phyloP scores from a whole-genome alignment of 2,797 vertebrate species.

The Tenualosa ilisha region DNA sequence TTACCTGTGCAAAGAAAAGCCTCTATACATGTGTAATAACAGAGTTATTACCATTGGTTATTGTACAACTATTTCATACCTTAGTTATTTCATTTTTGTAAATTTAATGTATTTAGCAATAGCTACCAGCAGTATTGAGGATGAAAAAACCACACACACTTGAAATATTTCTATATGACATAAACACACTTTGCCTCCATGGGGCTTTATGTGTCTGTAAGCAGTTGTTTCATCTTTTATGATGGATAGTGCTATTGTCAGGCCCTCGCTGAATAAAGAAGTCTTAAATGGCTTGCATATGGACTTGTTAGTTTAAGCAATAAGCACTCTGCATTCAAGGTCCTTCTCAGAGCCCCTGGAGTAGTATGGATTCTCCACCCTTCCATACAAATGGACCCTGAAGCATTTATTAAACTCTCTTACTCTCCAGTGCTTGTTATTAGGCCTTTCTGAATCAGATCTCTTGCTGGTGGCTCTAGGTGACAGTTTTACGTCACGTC shows the following conservation, averaged over 20 bases:
- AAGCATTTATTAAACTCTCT: conserved; percentile 1
- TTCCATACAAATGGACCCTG: background rate
- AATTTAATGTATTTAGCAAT: background rate
- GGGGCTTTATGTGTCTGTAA: background rate
- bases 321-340: conserved; percentile 28
- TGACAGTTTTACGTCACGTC: background rate
- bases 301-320: conserved; percentile 24
- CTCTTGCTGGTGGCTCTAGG: background rate
- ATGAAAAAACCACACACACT: background rate
- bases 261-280: conserved; percentile 17
- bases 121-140: background rate
- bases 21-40: conserved; percentile 18
- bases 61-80: background rate
- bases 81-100: background rate
- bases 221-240: background rate
- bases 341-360: background rate
- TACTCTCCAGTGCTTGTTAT: background rate
- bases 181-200: background rate
- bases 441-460: background rate
- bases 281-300: conserved; percentile 31
- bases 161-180: background rate
- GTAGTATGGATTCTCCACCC: background rate
- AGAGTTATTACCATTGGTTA: background rate
- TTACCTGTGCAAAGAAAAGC: background rate
- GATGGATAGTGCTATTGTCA: conserved; percentile 9